These are phyloP conservation scores for Amphiprion clarkii DNA, from an alignment of 2,797 vertebrate genomes.

Conservation along the genomic window DNA sequence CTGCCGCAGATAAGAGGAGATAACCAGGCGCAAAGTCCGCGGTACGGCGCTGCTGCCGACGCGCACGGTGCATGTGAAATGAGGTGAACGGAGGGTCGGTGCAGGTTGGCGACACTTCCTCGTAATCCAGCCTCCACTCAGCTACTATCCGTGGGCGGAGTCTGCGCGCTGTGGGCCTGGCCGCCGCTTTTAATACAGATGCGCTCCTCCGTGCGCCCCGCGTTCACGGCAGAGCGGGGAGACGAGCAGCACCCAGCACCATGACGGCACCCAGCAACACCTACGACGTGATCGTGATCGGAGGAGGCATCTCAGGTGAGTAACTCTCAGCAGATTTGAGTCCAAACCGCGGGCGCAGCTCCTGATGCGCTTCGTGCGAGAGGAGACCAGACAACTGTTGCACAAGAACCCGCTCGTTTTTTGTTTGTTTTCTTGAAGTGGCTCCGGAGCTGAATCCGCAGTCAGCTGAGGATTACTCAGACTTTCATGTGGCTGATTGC, in stretches of 20 bases:
- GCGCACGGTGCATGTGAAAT: neutral
- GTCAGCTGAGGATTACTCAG: too few species aligned
- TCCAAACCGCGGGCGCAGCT: neutral
- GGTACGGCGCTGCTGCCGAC: too few species aligned
- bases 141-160: conserved; percentile 61
- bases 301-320: conserved; percentile 95
- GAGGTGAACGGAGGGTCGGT: neutral
- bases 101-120: neutral
- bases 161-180: conserved; percentile 53
- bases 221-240: conserved; percentile 35
- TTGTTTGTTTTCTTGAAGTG: neutral
- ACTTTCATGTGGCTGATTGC: neutral
- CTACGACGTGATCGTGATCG: conserved; percentile 93
- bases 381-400: conserved; percentile 59
- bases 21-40: neutral
- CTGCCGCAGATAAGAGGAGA: too few species aligned
- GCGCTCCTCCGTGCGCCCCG: conserved; percentile 62
- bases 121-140: conserved; percentile 12
- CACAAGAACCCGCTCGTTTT: conserved; percentile 3
- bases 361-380: conserved; percentile 13
- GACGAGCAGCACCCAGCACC: conserved; percentile 41
- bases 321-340: neutral
- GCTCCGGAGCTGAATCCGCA: neutral
- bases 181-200: conserved; percentile 78
- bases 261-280: conserved; percentile 85